Evolutionary conservation across 1,140 invertebrate species (phyloP), one percentile per base, ranked within the genome.

Genomic region (Panulirus ornatus): DNA sequence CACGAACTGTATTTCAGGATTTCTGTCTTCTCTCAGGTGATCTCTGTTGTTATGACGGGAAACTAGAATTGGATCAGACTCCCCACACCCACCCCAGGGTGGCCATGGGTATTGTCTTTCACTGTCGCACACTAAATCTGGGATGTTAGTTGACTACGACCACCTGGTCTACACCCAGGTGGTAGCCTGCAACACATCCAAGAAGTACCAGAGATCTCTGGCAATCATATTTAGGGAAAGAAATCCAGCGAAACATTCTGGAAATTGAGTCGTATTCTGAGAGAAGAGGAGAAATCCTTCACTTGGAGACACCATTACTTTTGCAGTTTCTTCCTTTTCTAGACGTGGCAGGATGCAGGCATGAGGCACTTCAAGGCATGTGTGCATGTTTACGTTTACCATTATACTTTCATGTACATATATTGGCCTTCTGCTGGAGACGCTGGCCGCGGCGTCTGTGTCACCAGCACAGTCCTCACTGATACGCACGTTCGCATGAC

Each of bases 321-420:
- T 88, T 88, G 38, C 78, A 88, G 76, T 88, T 88, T 82, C 78
- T 88, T 76, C 86, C 47, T 88, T 82, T 82, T 88, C 76, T 88
- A 88, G 86, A 88, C 30, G 86, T 88, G 86, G 86, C 86, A 38
- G 86, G 86, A 88, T 88, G 86, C 86, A 88, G 86, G 86, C 86
- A 82, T 88, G 86, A 51, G 14, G n/a, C 82, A 88, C 30, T 47
- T 9, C 82, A 88, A 88, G 86, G 86, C 86, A 82, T 88, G 86
- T 73, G 38, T 63, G 63, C 66, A 83, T 63, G 36, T 63, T 75
- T 34, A 75, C 27, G 16, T 78, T 38, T 78, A 51, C 54, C 19
- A 78, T 47, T 76, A 36, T 27, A n/a, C 44, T 76, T 44, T 73
- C 27, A 42, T 73, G 19, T 47, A 22, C 75, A 73, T n/a, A 38